Conservation (phyloP, 2,113 vertebrate species). For the Henicopernis longicauda region DNA sequence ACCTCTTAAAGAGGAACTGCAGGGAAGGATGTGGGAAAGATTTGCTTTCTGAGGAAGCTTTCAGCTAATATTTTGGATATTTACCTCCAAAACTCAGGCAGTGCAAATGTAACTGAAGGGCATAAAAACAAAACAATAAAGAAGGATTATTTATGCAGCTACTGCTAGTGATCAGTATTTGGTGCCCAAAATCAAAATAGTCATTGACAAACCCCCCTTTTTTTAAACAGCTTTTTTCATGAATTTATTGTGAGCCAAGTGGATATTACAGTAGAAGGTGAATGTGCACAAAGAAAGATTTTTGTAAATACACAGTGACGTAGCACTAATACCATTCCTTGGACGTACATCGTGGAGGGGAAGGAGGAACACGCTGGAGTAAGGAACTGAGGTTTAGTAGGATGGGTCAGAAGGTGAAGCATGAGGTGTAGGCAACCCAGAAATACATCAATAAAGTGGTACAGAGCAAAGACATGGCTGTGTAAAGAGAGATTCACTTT, state of each 20-base stretch:
- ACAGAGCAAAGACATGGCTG: neutral
- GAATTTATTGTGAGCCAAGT: neutral
- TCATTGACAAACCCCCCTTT: neutral
- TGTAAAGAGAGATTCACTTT: neutral
- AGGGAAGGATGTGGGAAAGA: constrained; percentile 99
- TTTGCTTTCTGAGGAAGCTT: constrained; percentile 83
- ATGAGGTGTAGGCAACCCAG: neutral
- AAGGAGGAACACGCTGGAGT: neutral
- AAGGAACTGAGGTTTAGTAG: neutral
- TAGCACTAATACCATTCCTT: neutral
- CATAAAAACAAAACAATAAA: constrained; percentile 3
- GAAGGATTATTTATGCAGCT: neutral
- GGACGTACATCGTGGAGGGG: neutral
- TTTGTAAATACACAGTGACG: neutral
- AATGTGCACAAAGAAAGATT: neutral
- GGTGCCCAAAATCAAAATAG: neutral
- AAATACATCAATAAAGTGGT: neutral
- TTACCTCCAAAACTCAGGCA: constrained; percentile 64
- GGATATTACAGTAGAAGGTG: neutral
- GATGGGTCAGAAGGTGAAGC: neutral
- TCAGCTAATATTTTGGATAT: constrained; percentile 79
- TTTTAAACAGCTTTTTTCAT: neutral
- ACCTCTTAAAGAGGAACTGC: constrained; percentile 96
- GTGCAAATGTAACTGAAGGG: constrained; percentile 3
- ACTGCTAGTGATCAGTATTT: neutral